Percentiles rank a stretch among this genome's conserved stretches.
These are phyloP conservation scores for Rambutsinella grinnellia DNA, from an alignment of 2,888 invertebrate genomes.

Conservation along the genomic window DNA sequence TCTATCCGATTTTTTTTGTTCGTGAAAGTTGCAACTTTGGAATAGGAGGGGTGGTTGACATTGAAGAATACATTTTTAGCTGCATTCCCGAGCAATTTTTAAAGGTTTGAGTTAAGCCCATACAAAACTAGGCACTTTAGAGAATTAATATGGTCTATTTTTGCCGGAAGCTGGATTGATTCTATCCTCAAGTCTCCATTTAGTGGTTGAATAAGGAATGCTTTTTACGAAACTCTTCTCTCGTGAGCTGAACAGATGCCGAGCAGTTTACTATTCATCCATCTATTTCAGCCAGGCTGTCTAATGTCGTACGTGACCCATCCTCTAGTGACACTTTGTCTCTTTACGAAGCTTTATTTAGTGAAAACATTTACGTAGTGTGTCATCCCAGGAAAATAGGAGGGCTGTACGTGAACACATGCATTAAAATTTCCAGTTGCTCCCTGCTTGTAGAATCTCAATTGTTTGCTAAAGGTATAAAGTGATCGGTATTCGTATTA, in stretches of 20 bases:
- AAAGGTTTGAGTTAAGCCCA: too few relatives aligned
- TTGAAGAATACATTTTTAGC: conserved; percentile 17
- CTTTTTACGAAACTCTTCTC: neutral
- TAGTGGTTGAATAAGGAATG: too few relatives aligned
- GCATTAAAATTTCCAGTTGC: too few relatives aligned
- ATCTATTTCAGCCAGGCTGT: conserved; percentile 50
- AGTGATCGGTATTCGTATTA: too few relatives aligned
- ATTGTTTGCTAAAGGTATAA: too few relatives aligned
- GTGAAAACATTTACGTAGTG: conserved; percentile 30
- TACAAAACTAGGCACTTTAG: neutral
- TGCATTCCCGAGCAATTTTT: neutral
- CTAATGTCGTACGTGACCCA: conserved; percentile 56
- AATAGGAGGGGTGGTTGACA: conserved; percentile 13
- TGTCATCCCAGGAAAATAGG: neutral
- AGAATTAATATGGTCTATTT: neutral
- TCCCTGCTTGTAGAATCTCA: too few relatives aligned
- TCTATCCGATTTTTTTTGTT: conserved; percentile 3
- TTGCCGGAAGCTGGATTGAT: too few relatives aligned
- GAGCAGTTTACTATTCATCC: conserved; percentile 48
- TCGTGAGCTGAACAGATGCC: neutral
- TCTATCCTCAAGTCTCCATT: too few relatives aligned
- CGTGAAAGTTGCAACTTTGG: conserved; percentile 33
- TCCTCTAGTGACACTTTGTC: conserved; percentile 55
- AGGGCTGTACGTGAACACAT: neutral
- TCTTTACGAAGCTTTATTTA: conserved; percentile 36